Evolutionary conservation across 2,797 vertebrate species (phyloP), one percentile per base, ranked within the genome.

Genomic region (Smutsia gigantea): DNA sequence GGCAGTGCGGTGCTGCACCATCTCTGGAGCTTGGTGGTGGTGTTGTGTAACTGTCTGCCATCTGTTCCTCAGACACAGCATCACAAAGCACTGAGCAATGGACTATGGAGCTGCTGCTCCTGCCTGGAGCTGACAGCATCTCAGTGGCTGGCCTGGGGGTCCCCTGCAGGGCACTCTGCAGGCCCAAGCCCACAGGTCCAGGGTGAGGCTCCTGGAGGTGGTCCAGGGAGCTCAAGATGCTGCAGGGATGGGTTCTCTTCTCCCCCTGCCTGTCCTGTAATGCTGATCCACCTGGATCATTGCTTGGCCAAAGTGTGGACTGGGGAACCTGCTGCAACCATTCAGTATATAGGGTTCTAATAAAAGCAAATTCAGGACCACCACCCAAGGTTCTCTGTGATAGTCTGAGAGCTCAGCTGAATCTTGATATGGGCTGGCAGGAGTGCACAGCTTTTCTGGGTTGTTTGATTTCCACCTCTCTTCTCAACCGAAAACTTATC

Each of bases 41-140:
- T 87, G 95, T 94, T 98, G 98, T 98, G 74, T 97, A 97, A 98
- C 96, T 86, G 96, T 96, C 92, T 77, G 92, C 97, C 98, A 98
- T 98, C 98, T 98, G 97, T 94, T 97, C 90, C 94, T 86, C 94
- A 90, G 96, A 87, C 90, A 85, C 94, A 57, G 84, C 86, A 37
- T 86, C 87, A 77, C 97, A 96, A 90, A 98, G 96, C 29, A 27
- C 94, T 97, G 96, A 97, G 97, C 97, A 64, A 84, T 68, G 93
- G 96, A 83, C 96, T 88, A 71, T 0, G 0, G 94, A 3, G 91
- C 83, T 34, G 94, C 79, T 83, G 94, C 96, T 96, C 81, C 89
- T 85, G 92, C 94, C 82, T 94, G 81, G 96, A 87, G 94, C 83
- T 18, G 34, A 87, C 66, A 90, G 84, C 64, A 27, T 37, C 84